A percentile compares a stretch with the other conserved stretches of the same genome.
phyloP scores from a whole-genome alignment of 2,113 vertebrate genomes.

The Toxotes chatareus region DNA sequence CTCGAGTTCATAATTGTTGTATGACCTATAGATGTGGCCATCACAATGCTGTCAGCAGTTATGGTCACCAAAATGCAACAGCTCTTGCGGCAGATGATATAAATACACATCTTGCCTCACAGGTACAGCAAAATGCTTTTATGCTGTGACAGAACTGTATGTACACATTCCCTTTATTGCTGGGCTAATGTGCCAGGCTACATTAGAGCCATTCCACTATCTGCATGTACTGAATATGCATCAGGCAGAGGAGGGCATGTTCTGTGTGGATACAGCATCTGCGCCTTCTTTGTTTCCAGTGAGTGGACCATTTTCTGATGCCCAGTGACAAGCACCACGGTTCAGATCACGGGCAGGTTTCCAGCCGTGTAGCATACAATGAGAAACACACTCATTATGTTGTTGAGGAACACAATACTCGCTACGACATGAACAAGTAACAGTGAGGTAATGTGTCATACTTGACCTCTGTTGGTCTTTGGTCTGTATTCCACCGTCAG shows the following conservation, averaged over 20 bases:
- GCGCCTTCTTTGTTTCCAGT: slow-evolving; percentile 53
- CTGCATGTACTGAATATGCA: slow-evolving; percentile 67
- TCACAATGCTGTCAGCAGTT: slow-evolving; percentile 59
- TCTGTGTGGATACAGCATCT: slow-evolving; percentile 50
- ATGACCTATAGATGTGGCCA: slow-evolving; percentile 56
- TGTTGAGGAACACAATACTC: slow-evolving; percentile 40
- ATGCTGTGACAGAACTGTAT: slow-evolving; percentile 52
- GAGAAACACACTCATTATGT: slow-evolving; percentile 15
- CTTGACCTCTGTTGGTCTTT: slow-evolving; percentile 21
- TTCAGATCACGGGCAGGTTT: slow-evolving; percentile 57
- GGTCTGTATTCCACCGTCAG: neutral
- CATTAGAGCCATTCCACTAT: slow-evolving; percentile 50
- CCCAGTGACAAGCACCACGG: slow-evolving; percentile 47
- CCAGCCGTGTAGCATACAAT: slow-evolving; percentile 27
- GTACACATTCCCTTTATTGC: slow-evolving; percentile 42
- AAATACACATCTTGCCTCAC: slow-evolving; percentile 58
- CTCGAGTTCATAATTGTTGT: slow-evolving; percentile 68
- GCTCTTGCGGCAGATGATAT: slow-evolving; percentile 33
- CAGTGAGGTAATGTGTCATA: slow-evolving; percentile 2
- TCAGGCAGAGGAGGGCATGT: slow-evolving; percentile 53
- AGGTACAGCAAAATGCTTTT: slow-evolving; percentile 79
- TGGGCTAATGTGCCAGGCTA: slow-evolving; percentile 49
- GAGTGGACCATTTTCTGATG: slow-evolving; percentile 51
- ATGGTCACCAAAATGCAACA: slow-evolving; percentile 49
- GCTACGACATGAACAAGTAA: neutral